Conservation (phyloP, 1,140 invertebrate species). For the Bombus soroeensis region DNA sequence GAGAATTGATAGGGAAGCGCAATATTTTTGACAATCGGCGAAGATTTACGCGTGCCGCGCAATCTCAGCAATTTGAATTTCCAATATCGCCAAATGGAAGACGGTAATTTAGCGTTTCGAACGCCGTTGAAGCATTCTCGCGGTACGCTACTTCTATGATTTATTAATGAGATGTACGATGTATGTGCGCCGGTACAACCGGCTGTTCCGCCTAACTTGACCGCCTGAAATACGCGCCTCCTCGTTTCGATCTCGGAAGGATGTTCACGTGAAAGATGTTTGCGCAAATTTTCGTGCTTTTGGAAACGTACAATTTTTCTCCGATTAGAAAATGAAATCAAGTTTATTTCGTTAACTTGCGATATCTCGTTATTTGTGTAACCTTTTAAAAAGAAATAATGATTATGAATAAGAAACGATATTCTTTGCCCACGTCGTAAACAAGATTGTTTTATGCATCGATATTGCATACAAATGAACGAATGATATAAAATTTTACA, state of each 20-base stretch:
- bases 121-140: not conserved
- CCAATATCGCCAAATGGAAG: constrained; percentile 41
- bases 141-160: constrained; percentile 23
- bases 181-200: not conserved
- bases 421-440: not conserved
- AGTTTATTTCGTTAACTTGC: not conserved
- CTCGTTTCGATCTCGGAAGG: not conserved
- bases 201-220: not conserved
- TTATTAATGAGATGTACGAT: constrained; percentile 37
- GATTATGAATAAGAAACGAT: not conserved
- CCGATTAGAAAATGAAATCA: not conserved
- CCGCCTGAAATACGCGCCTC: not conserved
- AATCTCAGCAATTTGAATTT: constrained; percentile 46
- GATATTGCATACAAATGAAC: not conserved
- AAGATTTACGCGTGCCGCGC: constrained; percentile 22
- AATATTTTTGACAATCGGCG: constrained; percentile 24
- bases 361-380: not conserved
- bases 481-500: not conserved
- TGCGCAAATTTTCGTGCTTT: not conserved
- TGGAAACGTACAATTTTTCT: not conserved
- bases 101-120: constrained; percentile 33
- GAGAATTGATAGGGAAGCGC: constrained; percentile 21
- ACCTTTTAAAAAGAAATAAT: not conserved
- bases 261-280: no score
- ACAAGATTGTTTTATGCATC: not conserved